These are phyloP conservation scores for Plusia festucae DNA, from an alignment of 2,888 invertebrate genomes.

Conservation along the genomic window DNA sequence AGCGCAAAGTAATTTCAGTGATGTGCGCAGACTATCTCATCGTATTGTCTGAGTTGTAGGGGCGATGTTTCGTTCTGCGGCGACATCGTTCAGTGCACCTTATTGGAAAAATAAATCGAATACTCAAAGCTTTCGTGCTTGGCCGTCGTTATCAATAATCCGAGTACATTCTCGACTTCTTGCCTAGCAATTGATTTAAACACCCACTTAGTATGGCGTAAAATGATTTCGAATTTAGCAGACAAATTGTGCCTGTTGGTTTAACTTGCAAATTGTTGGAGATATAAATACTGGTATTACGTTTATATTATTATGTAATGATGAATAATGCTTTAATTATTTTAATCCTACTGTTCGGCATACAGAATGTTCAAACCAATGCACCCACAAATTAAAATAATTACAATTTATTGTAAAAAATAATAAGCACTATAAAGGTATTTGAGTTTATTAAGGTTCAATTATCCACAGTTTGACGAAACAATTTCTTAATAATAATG, in stretches of 20 bases:
- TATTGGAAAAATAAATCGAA: constrained; percentile 80
- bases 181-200: constrained; percentile 70
- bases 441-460: constrained; percentile 51
- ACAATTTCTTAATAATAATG: constrained; percentile 55
- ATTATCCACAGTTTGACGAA: constrained; percentile 46
- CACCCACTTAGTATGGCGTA: constrained; percentile 43
- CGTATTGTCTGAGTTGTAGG: constrained; percentile 66
- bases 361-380: constrained; percentile 21
- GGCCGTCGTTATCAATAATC: constrained; percentile 74
- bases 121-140: constrained; percentile 74
- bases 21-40: constrained; percentile 74
- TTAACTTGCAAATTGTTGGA: constrained; percentile 22
- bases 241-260: constrained; percentile 32
- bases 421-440: constrained; percentile 43
- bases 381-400: constrained; percentile 51
- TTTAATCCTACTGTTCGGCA: background rate
- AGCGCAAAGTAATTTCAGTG: constrained; percentile 61
- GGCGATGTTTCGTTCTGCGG: constrained; percentile 83
- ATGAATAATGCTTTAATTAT: constrained; percentile 26
- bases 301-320: constrained; percentile 18
- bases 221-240: constrained; percentile 37
- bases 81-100: constrained; percentile 76
- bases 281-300: constrained; percentile 25
- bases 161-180: constrained; percentile 68
- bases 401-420: constrained; percentile 40